Percentiles rank a stretch among this genome's conserved stretches.
Conservation (phyloP, 1,140 invertebrate species). For the Anoplophora glabripennis region DNA sequence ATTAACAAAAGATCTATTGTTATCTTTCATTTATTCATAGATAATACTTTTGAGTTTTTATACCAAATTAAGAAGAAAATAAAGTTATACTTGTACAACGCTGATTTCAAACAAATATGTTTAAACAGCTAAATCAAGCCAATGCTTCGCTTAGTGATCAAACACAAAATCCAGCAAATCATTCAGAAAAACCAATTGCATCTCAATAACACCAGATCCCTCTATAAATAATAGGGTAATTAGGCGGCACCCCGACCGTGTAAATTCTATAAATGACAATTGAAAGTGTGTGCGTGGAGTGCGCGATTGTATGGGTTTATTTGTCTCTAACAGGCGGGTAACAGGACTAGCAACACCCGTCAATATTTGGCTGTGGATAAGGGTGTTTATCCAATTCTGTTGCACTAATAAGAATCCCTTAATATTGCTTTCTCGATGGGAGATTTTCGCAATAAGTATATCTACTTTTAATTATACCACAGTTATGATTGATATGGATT, state of each 20-base stretch:
- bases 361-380: constrained; percentile 5
- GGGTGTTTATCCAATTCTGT: constrained; percentile 21
- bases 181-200: constrained; percentile 4
- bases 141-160: too few species aligned
- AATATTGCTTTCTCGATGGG: background rate
- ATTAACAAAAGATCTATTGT: too few species aligned
- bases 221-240: constrained; percentile 14
- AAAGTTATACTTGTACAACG: too few species aligned
- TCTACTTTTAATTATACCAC: too few species aligned
- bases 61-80: too few species aligned
- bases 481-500: too few species aligned
- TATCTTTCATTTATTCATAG: too few species aligned
- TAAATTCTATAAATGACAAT: constrained; percentile 25
- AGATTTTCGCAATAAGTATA: too few species aligned
- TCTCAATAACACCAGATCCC: constrained; percentile 5
- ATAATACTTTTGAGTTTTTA: too few species aligned
- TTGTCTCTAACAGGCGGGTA: constrained; percentile 23
- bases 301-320: constrained; percentile 5
- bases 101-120: too few species aligned
- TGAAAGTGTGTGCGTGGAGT: background rate
- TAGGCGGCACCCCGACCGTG: constrained; percentile 22
- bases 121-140: too few species aligned
- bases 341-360: constrained; percentile 12
- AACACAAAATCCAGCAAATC: constrained; percentile 4
- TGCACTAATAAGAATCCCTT: background rate